A percentile compares a stretch with the other conserved stretches of the same genome.
Evolutionary conservation across 2,113 vertebrate genomes (phyloP).

Genomic region (Dendropsophus ebraccatus): DNA sequence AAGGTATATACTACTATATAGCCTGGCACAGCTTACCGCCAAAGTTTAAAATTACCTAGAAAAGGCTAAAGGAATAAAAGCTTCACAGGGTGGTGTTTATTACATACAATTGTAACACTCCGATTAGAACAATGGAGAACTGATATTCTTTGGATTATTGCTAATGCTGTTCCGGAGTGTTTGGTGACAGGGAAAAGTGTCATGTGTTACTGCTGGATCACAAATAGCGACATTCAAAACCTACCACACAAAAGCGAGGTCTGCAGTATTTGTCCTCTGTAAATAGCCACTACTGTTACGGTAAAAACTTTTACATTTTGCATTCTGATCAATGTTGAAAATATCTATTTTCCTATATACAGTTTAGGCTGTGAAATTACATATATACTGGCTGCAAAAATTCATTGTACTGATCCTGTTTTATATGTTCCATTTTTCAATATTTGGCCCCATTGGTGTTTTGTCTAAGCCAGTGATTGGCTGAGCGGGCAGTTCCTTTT

Average conservation of each 20-base stretch:
- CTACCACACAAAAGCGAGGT: background rate
- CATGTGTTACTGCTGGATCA: background rate
- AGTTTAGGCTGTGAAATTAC: too few species aligned
- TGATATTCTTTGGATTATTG: constrained; percentile 20
- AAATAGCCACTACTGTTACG: background rate
- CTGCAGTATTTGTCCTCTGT: background rate
- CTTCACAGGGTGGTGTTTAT: constrained; percentile 9
- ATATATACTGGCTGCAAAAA: too few species aligned
- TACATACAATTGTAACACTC: constrained; percentile 28
- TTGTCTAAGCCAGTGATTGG: too few species aligned
- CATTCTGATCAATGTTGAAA: too few species aligned
- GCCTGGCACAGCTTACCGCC: background rate
- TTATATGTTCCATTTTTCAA: too few species aligned
- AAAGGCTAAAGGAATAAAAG: background rate
- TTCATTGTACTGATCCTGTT: too few species aligned
- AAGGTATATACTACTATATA: background rate
- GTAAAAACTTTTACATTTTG: too few species aligned
- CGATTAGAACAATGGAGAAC: constrained; percentile 32
- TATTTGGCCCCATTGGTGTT: too few species aligned
- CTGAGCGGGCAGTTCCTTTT: too few species aligned
- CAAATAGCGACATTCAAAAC: constrained; percentile 14
- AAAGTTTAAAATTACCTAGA: background rate
- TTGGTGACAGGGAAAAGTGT: constrained; percentile 18
- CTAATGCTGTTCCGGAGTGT: constrained; percentile 5
- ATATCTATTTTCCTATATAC: too few species aligned